Conservation (phyloP, 2,888 invertebrate species). For the Leptodirus hochenwartii region DNA sequence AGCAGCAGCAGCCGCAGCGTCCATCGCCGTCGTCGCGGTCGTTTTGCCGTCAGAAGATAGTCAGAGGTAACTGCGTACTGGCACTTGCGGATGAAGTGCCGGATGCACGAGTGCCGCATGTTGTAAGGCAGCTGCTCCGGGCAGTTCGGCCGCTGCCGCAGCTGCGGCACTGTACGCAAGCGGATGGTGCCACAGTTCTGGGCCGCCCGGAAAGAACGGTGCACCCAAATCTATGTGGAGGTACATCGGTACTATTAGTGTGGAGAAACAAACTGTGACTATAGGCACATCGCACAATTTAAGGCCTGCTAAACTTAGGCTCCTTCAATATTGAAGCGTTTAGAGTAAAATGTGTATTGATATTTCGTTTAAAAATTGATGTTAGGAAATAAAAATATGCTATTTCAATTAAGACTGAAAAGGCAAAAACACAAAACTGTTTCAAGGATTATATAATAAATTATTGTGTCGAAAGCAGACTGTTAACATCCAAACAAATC, state of each 20-base stretch:
- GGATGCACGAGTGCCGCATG: slow-evolving; percentile 88
- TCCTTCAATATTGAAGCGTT: too few species aligned
- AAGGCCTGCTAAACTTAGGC: neutral
- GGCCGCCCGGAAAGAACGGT: slow-evolving; percentile 88
- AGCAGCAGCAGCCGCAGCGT: slow-evolving; percentile 36
- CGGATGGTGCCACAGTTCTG: slow-evolving; percentile 89
- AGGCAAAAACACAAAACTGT: too few species aligned
- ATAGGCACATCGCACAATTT: slow-evolving; percentile 4
- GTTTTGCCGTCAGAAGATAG: slow-evolving; percentile 60
- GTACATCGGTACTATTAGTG: too few species aligned
- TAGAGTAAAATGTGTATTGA: too few species aligned
- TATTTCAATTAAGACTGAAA: too few species aligned
- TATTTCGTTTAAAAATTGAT: too few species aligned
- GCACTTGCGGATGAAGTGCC: slow-evolving; percentile 94
- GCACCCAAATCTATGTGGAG: slow-evolving; percentile 80
- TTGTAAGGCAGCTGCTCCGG: slow-evolving; percentile 61
- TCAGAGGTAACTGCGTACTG: slow-evolving; percentile 94
- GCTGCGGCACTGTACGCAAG: slow-evolving; percentile 59
- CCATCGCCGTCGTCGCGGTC: slow-evolving; percentile 48
- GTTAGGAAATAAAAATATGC: too few species aligned
- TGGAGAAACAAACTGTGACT: too few species aligned
- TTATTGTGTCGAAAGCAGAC: too few species aligned
- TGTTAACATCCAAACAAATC: too few species aligned
- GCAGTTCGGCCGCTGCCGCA: slow-evolving; percentile 68
- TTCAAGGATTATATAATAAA: too few species aligned